These are phyloP conservation scores for Macrotis lagotis DNA, from an alignment of 2,113 vertebrate species.

Conservation along the genomic window DNA sequence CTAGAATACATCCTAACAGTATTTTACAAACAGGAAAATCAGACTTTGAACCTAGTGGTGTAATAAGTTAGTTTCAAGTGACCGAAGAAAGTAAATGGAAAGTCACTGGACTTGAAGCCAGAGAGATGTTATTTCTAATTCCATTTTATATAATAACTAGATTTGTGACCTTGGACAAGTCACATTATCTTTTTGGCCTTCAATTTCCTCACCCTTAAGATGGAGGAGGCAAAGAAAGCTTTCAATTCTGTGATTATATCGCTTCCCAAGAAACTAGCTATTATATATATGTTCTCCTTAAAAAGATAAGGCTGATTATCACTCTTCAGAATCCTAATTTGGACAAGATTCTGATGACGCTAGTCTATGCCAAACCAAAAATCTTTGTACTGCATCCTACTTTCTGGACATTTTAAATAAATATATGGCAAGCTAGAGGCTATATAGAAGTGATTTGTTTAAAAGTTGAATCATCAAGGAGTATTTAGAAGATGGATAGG, in stretches of 20 bases:
- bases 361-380: neutral
- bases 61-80: constrained; percentile 10
- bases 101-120: neutral
- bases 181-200: neutral
- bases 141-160: neutral
- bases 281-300: neutral
- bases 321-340: neutral
- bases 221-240: neutral
- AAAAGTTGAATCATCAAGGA: neutral
- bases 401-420: constrained; percentile 6
- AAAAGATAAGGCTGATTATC: neutral
- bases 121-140: neutral
- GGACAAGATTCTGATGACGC: neutral
- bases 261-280: neutral
- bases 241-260: neutral
- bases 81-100: constrained; percentile 5
- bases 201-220: constrained; percentile 26
- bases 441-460: neutral
- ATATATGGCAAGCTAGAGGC: neutral
- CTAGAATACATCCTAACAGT: constrained; percentile 15
- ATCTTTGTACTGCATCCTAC: neutral
- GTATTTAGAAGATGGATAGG: neutral
- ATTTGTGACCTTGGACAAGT: neutral
- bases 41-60: neutral
- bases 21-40: neutral